Evolutionary conservation across 2,888 invertebrate genomes (phyloP), one percentile per base, ranked within the genome.

Genomic region (Eristalis tenax): DNA sequence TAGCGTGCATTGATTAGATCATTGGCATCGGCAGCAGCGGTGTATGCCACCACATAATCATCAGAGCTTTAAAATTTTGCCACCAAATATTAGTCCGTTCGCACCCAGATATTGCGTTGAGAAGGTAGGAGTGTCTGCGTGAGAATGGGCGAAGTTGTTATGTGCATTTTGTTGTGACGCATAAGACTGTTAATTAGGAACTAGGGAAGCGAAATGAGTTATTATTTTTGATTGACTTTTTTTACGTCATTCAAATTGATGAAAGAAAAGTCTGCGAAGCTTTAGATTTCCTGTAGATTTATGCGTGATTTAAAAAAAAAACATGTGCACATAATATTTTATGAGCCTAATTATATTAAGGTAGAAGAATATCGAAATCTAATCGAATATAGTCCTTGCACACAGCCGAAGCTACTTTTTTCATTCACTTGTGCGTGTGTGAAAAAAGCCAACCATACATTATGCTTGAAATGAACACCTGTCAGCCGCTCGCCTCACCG

Each of bases 401-500:
- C 40, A 13, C 40, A 15, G 15, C 15, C 2, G 15, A 8, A 35
- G 11, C 35, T n/a, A n/a, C n/a, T n/a, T n/a, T n/a, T n/a, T n/a
- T 13, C 32, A 32, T 32, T 11, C 43, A 18, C n/a, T 18, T 18
- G 6, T n/a, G n/a, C 18, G 50, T 8, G 57, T 76, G 26, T 28
- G 50, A 10, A 71, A 4, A 56, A 8, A 43, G 13, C 22, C 8
- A 22, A 23, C 8, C 18, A 8, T 23, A 40, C 26, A 22, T 5
- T 61, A 38, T 40, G 18, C 43, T 22, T 43, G 32, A 65, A 79
- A 43, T 32, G 43, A 73, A 57, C 43, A 73, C 65, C 75, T 65
- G 78, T 65, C 78, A 78, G 40, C 64, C 73, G 65, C 61, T 88
- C 77, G 28, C 80, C 73, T 83, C 65, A 78, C 77, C 89, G 89